Conservation (phyloP, 2,113 vertebrate genomes). For the Miniopterus natalensis region DNA sequence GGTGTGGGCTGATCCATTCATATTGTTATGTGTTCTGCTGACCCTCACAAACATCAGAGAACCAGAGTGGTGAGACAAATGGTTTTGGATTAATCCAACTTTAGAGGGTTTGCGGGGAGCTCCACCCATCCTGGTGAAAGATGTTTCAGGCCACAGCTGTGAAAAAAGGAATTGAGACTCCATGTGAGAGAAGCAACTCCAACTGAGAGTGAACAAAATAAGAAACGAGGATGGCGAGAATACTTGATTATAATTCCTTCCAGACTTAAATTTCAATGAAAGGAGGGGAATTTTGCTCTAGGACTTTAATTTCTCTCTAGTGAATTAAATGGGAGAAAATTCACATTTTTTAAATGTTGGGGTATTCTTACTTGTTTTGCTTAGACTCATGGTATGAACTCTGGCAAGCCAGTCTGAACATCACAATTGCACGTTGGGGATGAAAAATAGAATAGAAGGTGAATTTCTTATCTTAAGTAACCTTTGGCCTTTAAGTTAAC, state of each 20-base stretch:
- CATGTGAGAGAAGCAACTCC: neutral
- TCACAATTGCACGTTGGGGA: neutral
- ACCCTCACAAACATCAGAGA: constrained; percentile 19
- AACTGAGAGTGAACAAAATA: neutral
- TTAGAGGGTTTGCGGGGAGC: neutral
- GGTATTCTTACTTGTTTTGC: constrained; percentile 10
- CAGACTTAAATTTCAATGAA: constrained; percentile 46
- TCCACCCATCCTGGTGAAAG: neutral
- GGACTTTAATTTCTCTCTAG: constrained; percentile 37
- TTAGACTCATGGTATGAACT: neutral
- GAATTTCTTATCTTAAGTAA: constrained; percentile 33
- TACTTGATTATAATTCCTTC: neutral
- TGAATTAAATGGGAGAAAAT: constrained; percentile 21
- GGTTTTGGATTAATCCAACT: constrained; percentile 22
- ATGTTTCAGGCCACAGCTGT: constrained; percentile 37
- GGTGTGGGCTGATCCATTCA: neutral
- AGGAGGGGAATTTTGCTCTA: neutral
- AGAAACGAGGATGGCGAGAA: neutral
- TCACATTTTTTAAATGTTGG: neutral
- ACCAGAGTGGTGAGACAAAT: neutral
- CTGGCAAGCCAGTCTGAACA: neutral
- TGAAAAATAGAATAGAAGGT: neutral
- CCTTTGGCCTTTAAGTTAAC: neutral
- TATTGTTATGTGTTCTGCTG: neutral
- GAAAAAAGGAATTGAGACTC: constrained; percentile 44